phyloP scores from a whole-genome alignment of 2,797 vertebrate species.

The Apogon hyalosoma region DNA sequence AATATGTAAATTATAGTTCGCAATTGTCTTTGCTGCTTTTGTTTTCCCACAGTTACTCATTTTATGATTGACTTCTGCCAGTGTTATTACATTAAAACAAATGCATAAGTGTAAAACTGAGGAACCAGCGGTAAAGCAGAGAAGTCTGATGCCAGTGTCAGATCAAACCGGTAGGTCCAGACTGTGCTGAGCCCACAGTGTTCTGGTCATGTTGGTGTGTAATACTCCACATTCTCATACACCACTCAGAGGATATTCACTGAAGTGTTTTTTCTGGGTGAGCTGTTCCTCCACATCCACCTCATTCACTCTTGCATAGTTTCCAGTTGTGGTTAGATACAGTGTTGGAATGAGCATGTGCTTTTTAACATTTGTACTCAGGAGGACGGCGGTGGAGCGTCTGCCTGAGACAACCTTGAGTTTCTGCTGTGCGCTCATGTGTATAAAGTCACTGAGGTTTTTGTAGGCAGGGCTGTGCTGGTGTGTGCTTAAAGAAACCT shows the following conservation, averaged over 20 bases:
- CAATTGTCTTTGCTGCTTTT: too few relatives aligned
- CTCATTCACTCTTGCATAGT: slow-evolving; percentile 50
- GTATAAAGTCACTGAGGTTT: slow-evolving; percentile 36
- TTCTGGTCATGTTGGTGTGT: slow-evolving; percentile 45
- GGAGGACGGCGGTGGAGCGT: neutral
- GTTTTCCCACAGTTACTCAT: too few relatives aligned
- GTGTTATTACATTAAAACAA: too few relatives aligned
- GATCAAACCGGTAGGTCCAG: too few relatives aligned
- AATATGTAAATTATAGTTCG: too few relatives aligned
- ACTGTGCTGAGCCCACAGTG: slow-evolving; percentile 6
- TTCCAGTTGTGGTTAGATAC: slow-evolving; percentile 55
- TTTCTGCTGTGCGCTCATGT: slow-evolving; percentile 29
- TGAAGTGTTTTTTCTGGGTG: slow-evolving; percentile 42
- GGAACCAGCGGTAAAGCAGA: too few relatives aligned
- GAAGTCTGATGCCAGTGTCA: too few relatives aligned
- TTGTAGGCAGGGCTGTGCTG: slow-evolving; percentile 23
- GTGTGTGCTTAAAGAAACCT: slow-evolving; percentile 33
- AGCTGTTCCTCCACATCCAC: slow-evolving; percentile 29
- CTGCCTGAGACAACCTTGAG: slow-evolving; percentile 7
- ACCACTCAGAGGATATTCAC: slow-evolving; percentile 19
- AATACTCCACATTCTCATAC: slow-evolving; percentile 44
- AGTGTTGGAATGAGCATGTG: slow-evolving; percentile 26
- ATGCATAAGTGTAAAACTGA: too few relatives aligned
- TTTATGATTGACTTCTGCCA: too few relatives aligned
- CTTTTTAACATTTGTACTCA: slow-evolving; percentile 12